phyloP scores from a whole-genome alignment of 2,113 vertebrate species.

The Plestiodon gilberti region DNA sequence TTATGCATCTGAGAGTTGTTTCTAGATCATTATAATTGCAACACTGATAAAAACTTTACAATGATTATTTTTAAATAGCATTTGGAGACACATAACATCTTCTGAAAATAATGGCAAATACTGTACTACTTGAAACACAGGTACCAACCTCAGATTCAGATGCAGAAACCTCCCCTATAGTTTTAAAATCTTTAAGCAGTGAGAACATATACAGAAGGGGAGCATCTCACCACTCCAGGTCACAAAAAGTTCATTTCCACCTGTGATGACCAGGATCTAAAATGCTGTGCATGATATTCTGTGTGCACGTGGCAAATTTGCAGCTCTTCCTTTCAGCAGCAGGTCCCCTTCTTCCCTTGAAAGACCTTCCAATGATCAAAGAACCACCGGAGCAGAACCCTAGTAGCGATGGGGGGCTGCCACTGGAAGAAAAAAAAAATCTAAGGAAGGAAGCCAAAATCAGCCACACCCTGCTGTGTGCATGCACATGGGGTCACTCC shows the following conservation, averaged over 20 bases:
- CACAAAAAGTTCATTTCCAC: neutral
- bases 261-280: neutral
- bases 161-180: neutral
- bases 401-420: neutral
- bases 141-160: neutral
- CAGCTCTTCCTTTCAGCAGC: neutral
- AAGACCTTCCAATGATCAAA: neutral
- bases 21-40: conserved; percentile 27
- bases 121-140: neutral
- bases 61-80: neutral
- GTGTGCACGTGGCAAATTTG: neutral
- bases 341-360: neutral
- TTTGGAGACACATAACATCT: neutral
- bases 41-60: conserved; percentile 45
- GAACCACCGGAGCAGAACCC: neutral
- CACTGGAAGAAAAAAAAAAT: neutral
- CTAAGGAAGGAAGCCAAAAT: neutral
- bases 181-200: neutral
- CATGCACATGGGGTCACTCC: neutral
- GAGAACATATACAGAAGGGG: neutral
- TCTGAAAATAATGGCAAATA: neutral
- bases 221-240: neutral
- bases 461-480: too few relatives aligned
- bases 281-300: neutral
- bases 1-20: conserved; percentile 43